phyloP scores from a whole-genome alignment of 2,113 vertebrate species.

The Dascyllus trimaculatus region DNA sequence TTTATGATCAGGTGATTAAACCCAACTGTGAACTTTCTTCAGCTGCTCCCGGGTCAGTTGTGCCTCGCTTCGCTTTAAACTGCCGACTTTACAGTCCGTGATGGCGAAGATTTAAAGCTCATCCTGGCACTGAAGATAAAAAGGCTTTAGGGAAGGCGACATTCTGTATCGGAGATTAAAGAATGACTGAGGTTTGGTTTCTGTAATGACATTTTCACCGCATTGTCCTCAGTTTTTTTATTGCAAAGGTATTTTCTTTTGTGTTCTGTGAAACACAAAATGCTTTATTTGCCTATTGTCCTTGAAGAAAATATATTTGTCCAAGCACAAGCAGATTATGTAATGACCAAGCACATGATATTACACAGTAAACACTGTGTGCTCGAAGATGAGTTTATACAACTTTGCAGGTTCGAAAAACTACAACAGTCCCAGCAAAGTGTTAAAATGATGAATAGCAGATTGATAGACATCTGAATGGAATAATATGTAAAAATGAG shows the following conservation, averaged over 20 bases:
- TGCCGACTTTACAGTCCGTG: conserved; percentile 2
- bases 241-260: not conserved
- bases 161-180: conserved; percentile 12
- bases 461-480: too few relatives aligned
- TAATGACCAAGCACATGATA: too few relatives aligned
- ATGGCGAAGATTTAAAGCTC: conserved; percentile 22
- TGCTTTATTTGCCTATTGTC: not conserved
- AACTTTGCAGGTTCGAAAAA: too few relatives aligned
- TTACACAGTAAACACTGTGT: too few relatives aligned
- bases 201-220: not conserved
- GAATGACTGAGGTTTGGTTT: conserved; percentile 8
- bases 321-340: too few relatives aligned
- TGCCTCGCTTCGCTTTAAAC: conserved; percentile 14
- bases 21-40: conserved; percentile 19
- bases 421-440: too few relatives aligned
- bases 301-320: not conserved
- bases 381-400: too few relatives aligned
- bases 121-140: conserved; percentile 20
- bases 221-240: not conserved
- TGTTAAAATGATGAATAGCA: too few relatives aligned
- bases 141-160: not conserved
- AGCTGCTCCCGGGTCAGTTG: conserved; percentile 12
- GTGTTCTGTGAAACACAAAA: not conserved
- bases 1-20: conserved; percentile 39
- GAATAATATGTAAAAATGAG: too few relatives aligned